These are phyloP conservation scores for Tetramorium alpestre DNA, from an alignment of 1,140 invertebrate species.

Conservation along the genomic window DNA sequence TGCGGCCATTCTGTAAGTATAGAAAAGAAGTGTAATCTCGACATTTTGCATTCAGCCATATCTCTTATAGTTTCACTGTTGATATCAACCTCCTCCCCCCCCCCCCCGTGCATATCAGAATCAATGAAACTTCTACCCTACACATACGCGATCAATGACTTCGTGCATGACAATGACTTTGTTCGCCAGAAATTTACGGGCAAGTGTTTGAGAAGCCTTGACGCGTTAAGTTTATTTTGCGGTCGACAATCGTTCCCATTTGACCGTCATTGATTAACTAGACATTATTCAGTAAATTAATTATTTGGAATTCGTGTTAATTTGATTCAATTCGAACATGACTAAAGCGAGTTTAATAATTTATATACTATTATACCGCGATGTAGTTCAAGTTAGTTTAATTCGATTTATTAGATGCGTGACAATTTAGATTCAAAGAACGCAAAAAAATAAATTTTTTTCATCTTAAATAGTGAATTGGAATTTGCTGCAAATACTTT, in stretches of 20 bases:
- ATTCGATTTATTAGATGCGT: slow-evolving; percentile 19
- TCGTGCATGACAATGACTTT: background rate
- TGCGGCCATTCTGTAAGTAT: slow-evolving; percentile 35
- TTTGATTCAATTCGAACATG: background rate
- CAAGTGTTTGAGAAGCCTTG: background rate
- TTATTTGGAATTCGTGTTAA: background rate
- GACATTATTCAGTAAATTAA: background rate
- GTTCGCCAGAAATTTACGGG: background rate
- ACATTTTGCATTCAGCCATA: slow-evolving; percentile 44
- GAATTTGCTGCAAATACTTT: background rate
- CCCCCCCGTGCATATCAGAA: background rate
- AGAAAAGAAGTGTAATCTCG: background rate
- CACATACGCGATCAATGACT: background rate
- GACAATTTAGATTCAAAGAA: background rate
- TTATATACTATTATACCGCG: slow-evolving; percentile 18
- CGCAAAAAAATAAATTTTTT: background rate
- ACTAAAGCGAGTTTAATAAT: slow-evolving; percentile 33
- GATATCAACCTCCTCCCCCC: background rate
- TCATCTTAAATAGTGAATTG: background rate
- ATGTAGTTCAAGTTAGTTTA: slow-evolving; percentile 28
- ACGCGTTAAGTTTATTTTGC: background rate
- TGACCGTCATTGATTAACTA: background rate
- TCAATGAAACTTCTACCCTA: slow-evolving; percentile 5
- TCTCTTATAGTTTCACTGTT: slow-evolving; percentile 19
- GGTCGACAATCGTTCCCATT: background rate